These are phyloP conservation scores for Coregonus sp. DNA, from an alignment of 2,797 vertebrate genomes.

Conservation along the genomic window DNA sequence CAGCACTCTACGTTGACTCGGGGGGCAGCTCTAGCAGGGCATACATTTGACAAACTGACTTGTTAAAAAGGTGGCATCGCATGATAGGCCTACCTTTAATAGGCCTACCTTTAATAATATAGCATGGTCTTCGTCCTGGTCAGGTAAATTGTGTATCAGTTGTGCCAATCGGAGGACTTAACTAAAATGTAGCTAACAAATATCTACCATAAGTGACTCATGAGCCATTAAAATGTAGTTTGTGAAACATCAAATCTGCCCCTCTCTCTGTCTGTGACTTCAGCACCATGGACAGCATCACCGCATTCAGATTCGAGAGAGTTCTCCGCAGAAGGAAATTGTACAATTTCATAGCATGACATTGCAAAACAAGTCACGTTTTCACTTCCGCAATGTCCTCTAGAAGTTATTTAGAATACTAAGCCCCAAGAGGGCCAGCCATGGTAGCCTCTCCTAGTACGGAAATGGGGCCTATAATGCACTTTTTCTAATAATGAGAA, in stretches of 20 bases:
- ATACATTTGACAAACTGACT: no score
- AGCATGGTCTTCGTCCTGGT: no score
- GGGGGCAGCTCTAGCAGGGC: no score
- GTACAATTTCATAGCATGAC: background rate
- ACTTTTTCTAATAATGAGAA: background rate
- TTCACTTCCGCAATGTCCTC: conserved; percentile 11
- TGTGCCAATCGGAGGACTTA: no score
- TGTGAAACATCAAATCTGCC: background rate
- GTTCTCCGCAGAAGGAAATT: background rate
- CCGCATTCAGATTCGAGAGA: background rate
- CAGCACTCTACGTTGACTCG: no score
- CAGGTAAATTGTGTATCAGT: background rate
- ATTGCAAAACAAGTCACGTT: conserved; percentile 8
- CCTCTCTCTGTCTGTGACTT: conserved; percentile 13
- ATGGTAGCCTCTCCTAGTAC: background rate
- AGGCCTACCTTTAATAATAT: background rate
- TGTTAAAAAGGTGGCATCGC: no score
- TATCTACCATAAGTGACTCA: background rate
- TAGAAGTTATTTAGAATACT: background rate
- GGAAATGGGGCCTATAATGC: background rate
- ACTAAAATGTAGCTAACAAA: background rate
- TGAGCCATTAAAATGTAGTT: background rate
- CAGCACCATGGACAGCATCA: conserved; percentile 54
- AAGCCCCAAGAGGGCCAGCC: background rate
- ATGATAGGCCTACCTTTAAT: no score